Evolutionary conservation across 1,140 invertebrate genomes (phyloP), one percentile per base, ranked within the genome.

Genomic region (Eupristina koningsbergeri): DNA sequence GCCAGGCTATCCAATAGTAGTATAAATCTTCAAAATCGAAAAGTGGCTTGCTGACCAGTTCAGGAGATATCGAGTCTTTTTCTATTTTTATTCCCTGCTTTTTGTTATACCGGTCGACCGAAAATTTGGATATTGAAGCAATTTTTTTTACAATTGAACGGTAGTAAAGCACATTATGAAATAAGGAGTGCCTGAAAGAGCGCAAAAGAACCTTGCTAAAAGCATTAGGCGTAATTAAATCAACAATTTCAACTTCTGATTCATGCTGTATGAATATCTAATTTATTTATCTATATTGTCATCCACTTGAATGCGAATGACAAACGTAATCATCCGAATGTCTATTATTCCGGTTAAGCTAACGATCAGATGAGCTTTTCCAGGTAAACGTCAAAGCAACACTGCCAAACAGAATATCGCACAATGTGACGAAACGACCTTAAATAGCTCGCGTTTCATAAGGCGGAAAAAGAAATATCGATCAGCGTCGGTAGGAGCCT

Each of bases 311-410:
- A 22, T n/a, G n/a, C 34, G 34, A 3, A 39, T 69, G 64, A 69
- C 34, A 67, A 67, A 67, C 39, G 29, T 69, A 31, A 29, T 17
- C 13, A 15, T 39, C 64, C 22, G 26, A 39, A 69, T 69, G 15
- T 69, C 22, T 69, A 69, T 69, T 36, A 69, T 39, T 39, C 64
- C 36, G n/a, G n/a, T n/a, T n/a, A 69, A 39, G 29, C 64, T 69
- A 36, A 41, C 17, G 22, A 71, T 7, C 36, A 26, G 9, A 71
- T 5, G 41, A 13, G 29, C 36, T 71, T 71, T 41, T 36, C 36
- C 9, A 41, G 17, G 26, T 9, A 39, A 71, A 9, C 22, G 9
- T 31, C 26, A 41, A 5, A 11, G 36, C n/a, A 41, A 41, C 26
- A 36, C 36, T 19, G 36, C 15, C 22, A 53, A 64, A 34, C 15